Percentiles rank a stretch among this genome's conserved stretches.
These are phyloP conservation scores for Eubasilissa splendida DNA, from an alignment of 2,888 invertebrate genomes.

Conservation along the genomic window DNA sequence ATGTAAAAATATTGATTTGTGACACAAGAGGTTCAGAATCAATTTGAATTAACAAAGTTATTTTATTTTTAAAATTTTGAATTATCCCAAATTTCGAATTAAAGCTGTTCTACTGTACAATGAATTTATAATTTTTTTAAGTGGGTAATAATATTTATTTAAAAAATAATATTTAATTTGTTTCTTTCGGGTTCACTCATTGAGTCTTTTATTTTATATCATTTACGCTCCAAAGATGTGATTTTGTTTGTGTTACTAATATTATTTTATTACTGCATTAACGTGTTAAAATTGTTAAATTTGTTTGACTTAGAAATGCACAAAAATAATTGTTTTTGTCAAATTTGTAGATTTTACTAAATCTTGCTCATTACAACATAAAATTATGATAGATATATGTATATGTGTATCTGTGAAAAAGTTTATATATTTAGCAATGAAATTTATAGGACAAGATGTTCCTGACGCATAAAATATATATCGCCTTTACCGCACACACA, in stretches of 20 bases:
- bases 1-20: no score
- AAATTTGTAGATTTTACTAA: conserved; percentile 6
- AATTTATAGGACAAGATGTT: neutral
- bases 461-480: neutral
- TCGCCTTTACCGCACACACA: conserved; percentile 8
- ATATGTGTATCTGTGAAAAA: conserved; percentile 16
- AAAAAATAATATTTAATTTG: no score
- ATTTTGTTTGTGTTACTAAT: neutral
- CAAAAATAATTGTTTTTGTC: conserved; percentile 4
- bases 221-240: neutral
- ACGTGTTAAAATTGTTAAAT: conserved; percentile 21
- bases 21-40: no score
- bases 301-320: conserved; percentile 22
- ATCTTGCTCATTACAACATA: conserved; percentile 6
- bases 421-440: conserved; percentile 14
- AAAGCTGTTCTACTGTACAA: no score
- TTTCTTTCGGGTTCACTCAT: neutral
- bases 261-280: conserved; percentile 15
- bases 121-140: no score
- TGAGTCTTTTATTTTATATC: neutral
- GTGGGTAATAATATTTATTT: no score
- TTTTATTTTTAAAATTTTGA: no score
- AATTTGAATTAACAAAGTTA: no score
- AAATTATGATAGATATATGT: conserved; percentile 1
- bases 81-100: no score